Percentiles rank a stretch among this genome's conserved stretches.
Evolutionary conservation across 2,113 vertebrate species (phyloP).

Genomic region (Pachycephala philippinensis): DNA sequence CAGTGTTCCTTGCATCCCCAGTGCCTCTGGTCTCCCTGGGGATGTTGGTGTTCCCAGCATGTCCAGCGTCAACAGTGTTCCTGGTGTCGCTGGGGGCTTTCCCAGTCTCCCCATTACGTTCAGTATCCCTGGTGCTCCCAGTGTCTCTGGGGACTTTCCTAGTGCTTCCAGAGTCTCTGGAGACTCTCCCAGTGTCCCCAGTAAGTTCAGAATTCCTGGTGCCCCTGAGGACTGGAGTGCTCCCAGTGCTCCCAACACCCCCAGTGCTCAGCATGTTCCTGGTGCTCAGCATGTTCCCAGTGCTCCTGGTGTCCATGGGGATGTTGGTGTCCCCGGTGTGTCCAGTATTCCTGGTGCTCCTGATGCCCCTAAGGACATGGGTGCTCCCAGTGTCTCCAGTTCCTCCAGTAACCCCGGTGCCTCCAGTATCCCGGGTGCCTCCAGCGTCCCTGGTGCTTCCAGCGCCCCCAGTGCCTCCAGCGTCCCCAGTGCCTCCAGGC

Average conservation of each 20-base stretch:
- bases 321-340: background rate
- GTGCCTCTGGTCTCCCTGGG: background rate
- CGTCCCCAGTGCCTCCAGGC: background rate
- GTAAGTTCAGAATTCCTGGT: background rate
- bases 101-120: background rate
- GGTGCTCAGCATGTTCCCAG: background rate
- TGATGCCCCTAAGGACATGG: background rate
- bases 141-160: background rate
- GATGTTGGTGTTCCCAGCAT: background rate
- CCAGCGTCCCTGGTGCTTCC: background rate
- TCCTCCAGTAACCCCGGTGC: background rate
- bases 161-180: background rate
- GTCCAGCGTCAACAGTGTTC: background rate
- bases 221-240: no score
- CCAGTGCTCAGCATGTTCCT: background rate
- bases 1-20: accelerated
- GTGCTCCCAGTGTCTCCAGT: background rate
- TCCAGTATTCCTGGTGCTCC: background rate
- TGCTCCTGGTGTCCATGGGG: accelerated
- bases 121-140: background rate
- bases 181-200: background rate
- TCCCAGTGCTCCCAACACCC: background rate
- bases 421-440: background rate
- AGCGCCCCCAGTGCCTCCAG: background rate
- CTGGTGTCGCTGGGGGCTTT: background rate